phyloP scores from a whole-genome alignment of 2,888 invertebrate species.

The Pegoplata infirma region DNA sequence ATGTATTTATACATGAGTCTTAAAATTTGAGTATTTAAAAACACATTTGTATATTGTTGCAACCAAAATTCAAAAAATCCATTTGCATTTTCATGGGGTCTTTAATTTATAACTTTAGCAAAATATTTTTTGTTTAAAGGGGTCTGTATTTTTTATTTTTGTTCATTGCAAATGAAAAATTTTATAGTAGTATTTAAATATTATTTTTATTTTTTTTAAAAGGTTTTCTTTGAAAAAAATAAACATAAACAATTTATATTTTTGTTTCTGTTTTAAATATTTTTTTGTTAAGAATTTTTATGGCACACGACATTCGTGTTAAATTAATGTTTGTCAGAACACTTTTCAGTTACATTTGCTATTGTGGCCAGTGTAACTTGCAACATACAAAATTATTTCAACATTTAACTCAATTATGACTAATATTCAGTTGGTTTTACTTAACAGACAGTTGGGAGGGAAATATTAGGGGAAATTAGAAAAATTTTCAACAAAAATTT shows the following conservation, averaged over 20 bases:
- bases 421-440: not conserved
- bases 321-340: slow-evolving; percentile 30
- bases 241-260: slow-evolving; percentile 8
- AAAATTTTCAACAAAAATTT: too few relatives aligned
- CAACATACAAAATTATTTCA: slow-evolving; percentile 1
- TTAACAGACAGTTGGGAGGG: too few relatives aligned
- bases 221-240: slow-evolving; percentile 3
- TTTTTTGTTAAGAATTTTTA: slow-evolving; percentile 33
- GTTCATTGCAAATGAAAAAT: not conserved
- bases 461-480: too few relatives aligned
- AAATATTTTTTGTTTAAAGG: slow-evolving; percentile 1
- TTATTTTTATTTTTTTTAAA: slow-evolving; percentile 7
- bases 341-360: slow-evolving; percentile 2
- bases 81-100: slow-evolving; percentile 30
- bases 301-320: slow-evolving; percentile 52
- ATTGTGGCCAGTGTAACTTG: too few relatives aligned
- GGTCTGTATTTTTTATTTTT: too few relatives aligned
- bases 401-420: slow-evolving; percentile 25
- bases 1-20: not conserved
- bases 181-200: slow-evolving; percentile 12
- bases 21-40: slow-evolving; percentile 21
- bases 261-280: not conserved
- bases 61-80: not conserved
- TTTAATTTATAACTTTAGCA: slow-evolving; percentile 24
- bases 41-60: slow-evolving; percentile 32